Percentiles rank a stretch among this genome's conserved stretches.
These are phyloP conservation scores for Apostichopus californicus DNA, from an alignment of 35 echinoderm and acorn worm species.

Conservation along the genomic window DNA sequence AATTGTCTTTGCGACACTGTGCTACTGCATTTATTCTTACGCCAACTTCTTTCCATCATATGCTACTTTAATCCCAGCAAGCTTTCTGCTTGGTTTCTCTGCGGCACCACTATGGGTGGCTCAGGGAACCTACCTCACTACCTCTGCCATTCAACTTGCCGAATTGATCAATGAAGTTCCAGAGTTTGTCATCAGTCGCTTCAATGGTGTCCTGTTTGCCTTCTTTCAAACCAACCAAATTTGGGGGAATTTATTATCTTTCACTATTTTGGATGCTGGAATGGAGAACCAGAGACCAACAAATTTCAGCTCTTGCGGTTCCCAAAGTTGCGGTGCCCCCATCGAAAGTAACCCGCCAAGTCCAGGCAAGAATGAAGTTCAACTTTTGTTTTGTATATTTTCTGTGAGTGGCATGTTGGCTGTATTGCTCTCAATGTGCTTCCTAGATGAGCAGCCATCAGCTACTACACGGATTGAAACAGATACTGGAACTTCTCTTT, in stretches of 20 bases:
- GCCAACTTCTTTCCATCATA: slow-evolving; percentile 70
- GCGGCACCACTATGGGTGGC: slow-evolving; percentile 85
- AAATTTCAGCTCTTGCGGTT: slow-evolving; percentile 15
- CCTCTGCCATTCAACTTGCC: slow-evolving; percentile 77
- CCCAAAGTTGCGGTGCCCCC: slow-evolving; percentile 11
- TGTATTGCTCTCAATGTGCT: slow-evolving; percentile 45
- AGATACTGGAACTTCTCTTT: background rate
- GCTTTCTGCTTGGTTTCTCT: slow-evolving; percentile 71
- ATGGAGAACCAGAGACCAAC: background rate
- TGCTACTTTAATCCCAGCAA: slow-evolving; percentile 71
- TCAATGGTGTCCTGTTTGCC: slow-evolving; percentile 91
- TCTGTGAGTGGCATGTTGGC: slow-evolving; percentile 44
- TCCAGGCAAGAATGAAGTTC: background rate
- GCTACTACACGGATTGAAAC: background rate
- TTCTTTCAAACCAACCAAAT: slow-evolving; percentile 93
- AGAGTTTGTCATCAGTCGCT: slow-evolving; percentile 87
- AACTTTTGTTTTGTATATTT: slow-evolving; percentile 43
- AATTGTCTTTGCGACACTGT: slow-evolving; percentile 58
- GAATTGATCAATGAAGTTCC: slow-evolving; percentile 72
- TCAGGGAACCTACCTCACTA: slow-evolving; percentile 91
- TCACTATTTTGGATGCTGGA: slow-evolving; percentile 11
- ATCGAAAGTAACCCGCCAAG: background rate
- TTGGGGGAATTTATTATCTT: slow-evolving; percentile 65
- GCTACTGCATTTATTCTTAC: slow-evolving; percentile 65
- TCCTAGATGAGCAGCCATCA: slow-evolving; percentile 49